A percentile compares a stretch with the other conserved stretches of the same genome.
These are phyloP conservation scores for Acanthiza pusilla DNA, from an alignment of 2,797 vertebrate species.

Conservation along the genomic window DNA sequence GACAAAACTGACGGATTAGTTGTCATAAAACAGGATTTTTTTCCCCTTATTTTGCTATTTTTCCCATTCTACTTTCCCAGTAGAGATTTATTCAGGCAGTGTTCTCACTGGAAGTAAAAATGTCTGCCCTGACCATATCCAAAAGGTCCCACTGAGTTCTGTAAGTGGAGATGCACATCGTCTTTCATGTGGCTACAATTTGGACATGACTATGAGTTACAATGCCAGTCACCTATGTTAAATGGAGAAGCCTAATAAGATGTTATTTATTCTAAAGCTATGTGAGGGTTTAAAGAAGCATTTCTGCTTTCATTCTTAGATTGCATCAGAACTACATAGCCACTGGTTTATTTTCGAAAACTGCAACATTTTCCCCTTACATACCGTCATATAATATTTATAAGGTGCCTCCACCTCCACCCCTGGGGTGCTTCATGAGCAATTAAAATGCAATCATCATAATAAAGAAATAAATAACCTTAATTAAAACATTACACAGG, in stretches of 20 bases:
- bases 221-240: neutral
- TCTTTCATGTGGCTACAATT: neutral
- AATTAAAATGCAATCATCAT: conserved; percentile 65
- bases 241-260: neutral
- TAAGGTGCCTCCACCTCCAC: neutral
- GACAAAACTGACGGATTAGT: neutral
- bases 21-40: neutral
- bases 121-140: neutral
- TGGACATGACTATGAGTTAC: neutral
- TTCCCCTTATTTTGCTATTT: neutral
- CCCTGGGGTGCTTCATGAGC: conserved; percentile 28
- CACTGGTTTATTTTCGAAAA: neutral
- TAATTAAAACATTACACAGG: conserved; percentile 69
- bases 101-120: neutral
- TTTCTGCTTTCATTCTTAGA: neutral
- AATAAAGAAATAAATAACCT: conserved; percentile 71
- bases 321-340: neutral
- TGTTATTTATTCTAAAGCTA: neutral
- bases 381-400: conserved; percentile 41
- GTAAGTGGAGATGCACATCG: neutral
- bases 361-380: neutral
- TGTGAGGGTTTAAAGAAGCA: neutral
- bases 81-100: neutral
- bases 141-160: neutral
- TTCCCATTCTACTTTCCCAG: neutral